Conservation (phyloP, 1,140 invertebrate species). For the Bicyclus anynana region DNA sequence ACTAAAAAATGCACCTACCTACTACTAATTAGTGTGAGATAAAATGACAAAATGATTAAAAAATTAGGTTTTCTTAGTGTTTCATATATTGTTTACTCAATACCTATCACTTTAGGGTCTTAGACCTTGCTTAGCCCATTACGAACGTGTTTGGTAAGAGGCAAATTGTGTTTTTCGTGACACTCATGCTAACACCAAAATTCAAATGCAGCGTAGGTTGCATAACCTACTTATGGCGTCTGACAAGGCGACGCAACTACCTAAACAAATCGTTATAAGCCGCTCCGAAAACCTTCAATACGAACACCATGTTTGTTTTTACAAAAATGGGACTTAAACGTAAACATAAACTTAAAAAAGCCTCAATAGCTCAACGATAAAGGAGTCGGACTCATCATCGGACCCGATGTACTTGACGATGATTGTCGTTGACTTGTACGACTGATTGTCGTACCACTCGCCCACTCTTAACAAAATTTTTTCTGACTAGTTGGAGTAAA, state of each 20-base stretch:
- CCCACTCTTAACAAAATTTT: too few species aligned
- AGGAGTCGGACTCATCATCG: too few species aligned
- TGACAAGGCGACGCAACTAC: slow-evolving; percentile 33
- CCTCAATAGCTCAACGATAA: too few species aligned
- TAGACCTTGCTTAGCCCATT: slow-evolving; percentile 22
- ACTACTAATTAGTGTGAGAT: neutral
- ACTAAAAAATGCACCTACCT: too few species aligned
- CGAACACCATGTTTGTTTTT: neutral
- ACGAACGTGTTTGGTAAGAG: slow-evolving; percentile 30
- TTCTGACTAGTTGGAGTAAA: too few species aligned
- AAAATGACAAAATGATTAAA: too few species aligned
- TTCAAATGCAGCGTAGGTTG: slow-evolving; percentile 38
- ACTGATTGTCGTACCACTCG: too few species aligned
- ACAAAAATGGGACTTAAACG: neutral
- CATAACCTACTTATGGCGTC: slow-evolving; percentile 34
- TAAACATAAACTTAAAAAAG: too few species aligned
- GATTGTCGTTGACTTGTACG: too few species aligned
- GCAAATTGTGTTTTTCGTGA: slow-evolving; percentile 35
- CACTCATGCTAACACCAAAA: slow-evolving; percentile 28
- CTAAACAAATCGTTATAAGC: slow-evolving; percentile 44
- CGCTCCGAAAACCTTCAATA: slow-evolving; percentile 29
- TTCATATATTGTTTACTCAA: neutral
- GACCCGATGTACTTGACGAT: too few species aligned
- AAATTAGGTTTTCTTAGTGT: neutral
- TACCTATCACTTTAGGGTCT: neutral